Percentiles rank a stretch among this genome's conserved stretches.
Conservation (phyloP, 1,140 invertebrate species). For the Tribolium castaneum region DNA sequence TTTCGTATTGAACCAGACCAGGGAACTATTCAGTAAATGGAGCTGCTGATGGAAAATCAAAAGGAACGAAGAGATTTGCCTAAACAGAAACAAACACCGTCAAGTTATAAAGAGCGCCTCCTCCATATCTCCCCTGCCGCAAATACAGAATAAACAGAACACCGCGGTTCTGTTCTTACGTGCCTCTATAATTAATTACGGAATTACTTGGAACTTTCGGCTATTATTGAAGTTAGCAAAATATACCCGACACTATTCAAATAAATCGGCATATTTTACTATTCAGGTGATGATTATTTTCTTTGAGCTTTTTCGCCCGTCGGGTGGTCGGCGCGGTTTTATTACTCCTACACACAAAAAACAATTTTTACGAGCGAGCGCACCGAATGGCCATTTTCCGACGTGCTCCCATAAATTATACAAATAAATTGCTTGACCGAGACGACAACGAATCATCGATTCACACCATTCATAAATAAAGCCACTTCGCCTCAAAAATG, state of each 20-base stretch:
- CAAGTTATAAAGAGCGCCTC: conserved; percentile 61
- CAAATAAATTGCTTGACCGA: neutral
- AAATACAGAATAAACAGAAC: conserved; percentile 60
- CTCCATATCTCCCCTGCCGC: conserved; percentile 51
- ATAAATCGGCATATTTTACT: conserved; percentile 41
- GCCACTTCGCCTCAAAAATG: too few species aligned
- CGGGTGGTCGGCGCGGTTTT: neutral
- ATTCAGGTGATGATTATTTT: conserved; percentile 40
- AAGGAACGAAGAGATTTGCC: conserved; percentile 62
- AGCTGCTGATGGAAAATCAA: conserved; percentile 63
- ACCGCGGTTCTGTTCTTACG: conserved; percentile 36
- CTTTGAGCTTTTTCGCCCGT: conserved; percentile 13
- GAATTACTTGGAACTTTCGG: conserved; percentile 42
- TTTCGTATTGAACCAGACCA: conserved; percentile 55
- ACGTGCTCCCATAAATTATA: neutral
- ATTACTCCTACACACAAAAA: neutral
- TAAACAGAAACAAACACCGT: conserved; percentile 62
- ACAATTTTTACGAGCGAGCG: neutral
- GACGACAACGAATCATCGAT: too few species aligned
- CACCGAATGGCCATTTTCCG: neutral
- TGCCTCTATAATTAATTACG: conserved; percentile 44
- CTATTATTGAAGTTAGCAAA: conserved; percentile 42
- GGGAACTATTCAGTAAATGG: conserved; percentile 61
- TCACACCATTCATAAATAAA: too few species aligned
- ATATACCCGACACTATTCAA: conserved; percentile 40